Base-by-base conservation (phyloP, 2,113 vertebrate genomes). In the Aegotheles bennettii region DNA sequence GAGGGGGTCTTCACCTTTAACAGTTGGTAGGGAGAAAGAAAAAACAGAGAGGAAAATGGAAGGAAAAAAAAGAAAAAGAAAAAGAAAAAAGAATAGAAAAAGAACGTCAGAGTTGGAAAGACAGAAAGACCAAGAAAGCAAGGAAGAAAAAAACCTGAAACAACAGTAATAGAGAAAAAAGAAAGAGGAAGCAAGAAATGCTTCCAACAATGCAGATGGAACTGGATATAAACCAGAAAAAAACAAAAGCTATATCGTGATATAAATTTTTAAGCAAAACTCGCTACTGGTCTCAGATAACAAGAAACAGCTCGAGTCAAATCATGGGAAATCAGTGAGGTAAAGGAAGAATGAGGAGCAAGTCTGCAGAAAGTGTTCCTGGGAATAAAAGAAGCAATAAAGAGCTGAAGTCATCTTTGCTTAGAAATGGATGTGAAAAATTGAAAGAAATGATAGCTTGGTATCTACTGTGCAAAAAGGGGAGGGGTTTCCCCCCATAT, bases 251-350 rank as follows among this genome's bases (percentile, higher is more conserved):
- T 35, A 3, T 13, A 24, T 2, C 48, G 48, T 2, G 16, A 67
- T 43, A 77, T 10, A 45, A 68, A 73, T 69, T 85, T 93, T 93
- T 60, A 82, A 85, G 61, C 43, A 90, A 93, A 91, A 60, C 74
- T 60, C 78, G 43, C 7, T 3, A 25, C 20, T 83, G 83, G 83
- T 63, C 64, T 93, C 75, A 76, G 86, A 38, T 64, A 90, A 83
- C 35, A 76, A 42, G 12, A 4, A 85, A 35, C 14, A 40, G 45
- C 40, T 74, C 54, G 71, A 78, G 51, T 11, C 53, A 48, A 60
- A 54, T 71, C 87, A 85, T 83, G 75, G 85, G 60, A 91, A 91
- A 94, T 91, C 92, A 94, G 28, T 87, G 67, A 14, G 70, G 70
- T 33, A 60, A 47, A 43, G 67, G 54, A 45, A 45, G 59, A 71